phyloP scores from a whole-genome alignment of 1,140 invertebrate genomes.

The Monochamus saltuarius region DNA sequence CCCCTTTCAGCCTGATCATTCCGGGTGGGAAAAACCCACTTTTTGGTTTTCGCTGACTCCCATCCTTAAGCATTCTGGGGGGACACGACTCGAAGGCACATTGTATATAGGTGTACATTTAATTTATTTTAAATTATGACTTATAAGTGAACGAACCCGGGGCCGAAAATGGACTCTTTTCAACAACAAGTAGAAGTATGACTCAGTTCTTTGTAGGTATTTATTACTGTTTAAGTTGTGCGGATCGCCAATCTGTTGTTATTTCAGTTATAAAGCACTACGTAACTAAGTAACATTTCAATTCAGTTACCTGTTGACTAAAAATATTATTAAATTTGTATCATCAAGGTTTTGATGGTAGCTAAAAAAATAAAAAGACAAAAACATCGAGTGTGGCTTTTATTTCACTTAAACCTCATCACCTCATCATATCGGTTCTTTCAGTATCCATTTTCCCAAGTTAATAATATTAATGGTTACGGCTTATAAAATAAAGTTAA shows the following conservation, averaged over 20 bases:
- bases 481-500: too few species aligned
- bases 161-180: not conserved
- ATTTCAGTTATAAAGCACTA: constrained; percentile 15
- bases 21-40: constrained; percentile 8
- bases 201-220: constrained; percentile 5
- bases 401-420: not conserved
- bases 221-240: constrained; percentile 5
- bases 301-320: constrained; percentile 23
- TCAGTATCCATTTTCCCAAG: too few species aligned
- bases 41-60: constrained; percentile 26
- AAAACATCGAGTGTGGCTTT: constrained; percentile 1
- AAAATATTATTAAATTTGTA: not conserved
- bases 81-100: constrained; percentile 21
- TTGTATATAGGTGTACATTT: constrained; percentile 34
- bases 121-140: constrained; percentile 21
- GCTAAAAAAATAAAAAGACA: constrained; percentile 22
- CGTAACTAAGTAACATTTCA: constrained; percentile 20
- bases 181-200: constrained; percentile 10
- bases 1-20: constrained; percentile 16
- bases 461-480: too few species aligned
- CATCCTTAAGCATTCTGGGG: constrained; percentile 19
- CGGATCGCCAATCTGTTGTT: constrained; percentile 14
- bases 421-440: too few species aligned
- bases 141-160: constrained; percentile 13
- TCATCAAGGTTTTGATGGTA: constrained; percentile 23